A percentile compares a stretch with the other conserved stretches of the same genome.
These are phyloP conservation scores for Premnoplex brunnescens DNA, from an alignment of 2,797 vertebrate species.

Conservation along the genomic window DNA sequence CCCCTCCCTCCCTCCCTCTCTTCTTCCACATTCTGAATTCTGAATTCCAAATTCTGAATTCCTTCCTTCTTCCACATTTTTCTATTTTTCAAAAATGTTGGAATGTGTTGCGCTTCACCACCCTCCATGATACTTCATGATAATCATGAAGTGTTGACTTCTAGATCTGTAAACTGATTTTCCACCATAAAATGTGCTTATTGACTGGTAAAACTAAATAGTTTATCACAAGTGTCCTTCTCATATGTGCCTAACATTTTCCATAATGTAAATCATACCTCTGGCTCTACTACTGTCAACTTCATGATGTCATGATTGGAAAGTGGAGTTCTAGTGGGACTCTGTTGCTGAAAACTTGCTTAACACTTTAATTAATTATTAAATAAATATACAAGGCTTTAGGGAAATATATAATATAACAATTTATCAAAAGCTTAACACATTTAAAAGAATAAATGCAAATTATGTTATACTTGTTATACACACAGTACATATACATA, in stretches of 20 bases:
- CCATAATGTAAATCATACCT: neutral
- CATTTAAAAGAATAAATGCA: neutral
- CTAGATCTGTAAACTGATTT: neutral
- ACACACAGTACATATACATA: neutral
- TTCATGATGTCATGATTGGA: neutral
- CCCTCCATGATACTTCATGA: neutral
- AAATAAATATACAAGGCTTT: neutral
- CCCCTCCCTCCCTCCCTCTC: no score
- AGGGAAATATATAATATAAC: neutral
- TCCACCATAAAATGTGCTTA: neutral
- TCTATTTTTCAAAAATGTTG: no score
- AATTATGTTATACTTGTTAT: neutral
- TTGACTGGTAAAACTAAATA: neutral
- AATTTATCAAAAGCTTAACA: neutral
- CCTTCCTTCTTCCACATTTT: no score
- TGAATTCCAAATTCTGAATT: no score
- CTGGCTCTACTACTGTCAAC: neutral
- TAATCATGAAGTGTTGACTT: neutral
- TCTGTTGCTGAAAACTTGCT: neutral
- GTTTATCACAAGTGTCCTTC: neutral
- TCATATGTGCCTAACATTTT: neutral
- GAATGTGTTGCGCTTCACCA: neutral
- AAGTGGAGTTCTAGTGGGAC: neutral
- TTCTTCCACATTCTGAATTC: no score
- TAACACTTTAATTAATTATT: neutral